These are phyloP conservation scores for Rhabdophis nuchalis DNA, from an alignment of 2,797 vertebrate genomes.

Conservation along the genomic window DNA sequence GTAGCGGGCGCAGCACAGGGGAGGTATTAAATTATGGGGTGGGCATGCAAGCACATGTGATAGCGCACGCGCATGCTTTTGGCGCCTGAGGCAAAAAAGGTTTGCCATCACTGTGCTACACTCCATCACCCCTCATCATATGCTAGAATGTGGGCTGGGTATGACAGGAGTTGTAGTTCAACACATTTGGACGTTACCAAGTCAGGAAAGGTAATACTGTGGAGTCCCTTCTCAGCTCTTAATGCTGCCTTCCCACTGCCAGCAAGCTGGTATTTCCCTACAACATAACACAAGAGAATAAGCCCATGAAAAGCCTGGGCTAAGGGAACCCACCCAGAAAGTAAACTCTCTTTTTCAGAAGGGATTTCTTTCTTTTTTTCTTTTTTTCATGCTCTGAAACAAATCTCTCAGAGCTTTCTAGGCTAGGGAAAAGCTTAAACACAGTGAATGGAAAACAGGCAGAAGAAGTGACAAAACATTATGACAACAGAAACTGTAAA, in stretches of 20 bases:
- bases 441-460: neutral
- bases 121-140: neutral
- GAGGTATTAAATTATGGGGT: too few relatives aligned
- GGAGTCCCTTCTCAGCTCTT: neutral
- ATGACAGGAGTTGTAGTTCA: neutral
- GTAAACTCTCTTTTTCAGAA: slow-evolving; percentile 27
- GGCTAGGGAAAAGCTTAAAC: neutral
- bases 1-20: too few relatives aligned
- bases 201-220: neutral
- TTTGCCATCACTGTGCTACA: neutral
- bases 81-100: too few relatives aligned
- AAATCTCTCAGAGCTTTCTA: slow-evolving; percentile 7
- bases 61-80: too few relatives aligned
- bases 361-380: neutral
- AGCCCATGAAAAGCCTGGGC: slow-evolving; percentile 13
- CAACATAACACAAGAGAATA: neutral
- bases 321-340: slow-evolving; percentile 10
- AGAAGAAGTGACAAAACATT: neutral
- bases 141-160: neutral
- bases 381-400: neutral
- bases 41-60: too few relatives aligned
- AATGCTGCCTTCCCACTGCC: neutral
- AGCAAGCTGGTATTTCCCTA: neutral
- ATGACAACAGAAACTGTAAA: slow-evolving; percentile 18
- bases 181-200: neutral